Evolutionary conservation across 2,797 vertebrate genomes (phyloP).

Genomic region (Cichlasoma orientale): DNA sequence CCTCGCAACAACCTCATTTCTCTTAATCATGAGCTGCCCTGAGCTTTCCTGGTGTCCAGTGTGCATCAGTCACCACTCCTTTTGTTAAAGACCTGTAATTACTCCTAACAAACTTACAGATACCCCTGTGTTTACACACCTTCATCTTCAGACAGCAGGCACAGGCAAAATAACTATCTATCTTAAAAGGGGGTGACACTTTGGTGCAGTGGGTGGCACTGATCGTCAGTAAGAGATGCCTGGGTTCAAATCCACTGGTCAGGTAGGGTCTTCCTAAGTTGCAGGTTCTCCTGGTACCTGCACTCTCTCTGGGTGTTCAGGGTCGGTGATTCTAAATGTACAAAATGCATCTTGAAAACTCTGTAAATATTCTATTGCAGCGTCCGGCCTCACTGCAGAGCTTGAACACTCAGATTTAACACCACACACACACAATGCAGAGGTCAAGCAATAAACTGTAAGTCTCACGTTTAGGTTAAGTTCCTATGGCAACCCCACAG

Average conservation of each 20-base stretch:
- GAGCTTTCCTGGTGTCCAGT: background rate
- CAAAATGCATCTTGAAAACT: background rate
- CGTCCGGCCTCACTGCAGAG: background rate
- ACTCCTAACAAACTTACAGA: constrained; percentile 36
- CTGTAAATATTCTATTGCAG: background rate
- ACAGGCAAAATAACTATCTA: background rate
- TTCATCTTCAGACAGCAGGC: background rate
- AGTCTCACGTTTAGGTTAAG: constrained; percentile 3
- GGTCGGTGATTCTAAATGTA: background rate
- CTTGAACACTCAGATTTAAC: background rate
- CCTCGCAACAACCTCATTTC: constrained; percentile 19
- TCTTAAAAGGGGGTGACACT: background rate
- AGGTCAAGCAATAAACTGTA: constrained; percentile 10
- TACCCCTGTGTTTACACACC: background rate
- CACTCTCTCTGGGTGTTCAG: background rate
- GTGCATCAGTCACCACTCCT: constrained; percentile 25
- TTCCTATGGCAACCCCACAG: constrained; percentile 15
- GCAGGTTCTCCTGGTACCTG: background rate
- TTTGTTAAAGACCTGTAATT: constrained; percentile 41
- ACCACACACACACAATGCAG: background rate
- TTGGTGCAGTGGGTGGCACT: background rate
- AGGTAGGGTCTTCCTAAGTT: background rate
- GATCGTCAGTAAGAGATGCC: background rate
- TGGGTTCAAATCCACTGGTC: background rate
- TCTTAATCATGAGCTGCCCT: constrained; percentile 34